Percentiles rank a stretch among this genome's conserved stretches.
phyloP scores from a whole-genome alignment of 2,888 invertebrate species.

The Agrotis segetum region DNA sequence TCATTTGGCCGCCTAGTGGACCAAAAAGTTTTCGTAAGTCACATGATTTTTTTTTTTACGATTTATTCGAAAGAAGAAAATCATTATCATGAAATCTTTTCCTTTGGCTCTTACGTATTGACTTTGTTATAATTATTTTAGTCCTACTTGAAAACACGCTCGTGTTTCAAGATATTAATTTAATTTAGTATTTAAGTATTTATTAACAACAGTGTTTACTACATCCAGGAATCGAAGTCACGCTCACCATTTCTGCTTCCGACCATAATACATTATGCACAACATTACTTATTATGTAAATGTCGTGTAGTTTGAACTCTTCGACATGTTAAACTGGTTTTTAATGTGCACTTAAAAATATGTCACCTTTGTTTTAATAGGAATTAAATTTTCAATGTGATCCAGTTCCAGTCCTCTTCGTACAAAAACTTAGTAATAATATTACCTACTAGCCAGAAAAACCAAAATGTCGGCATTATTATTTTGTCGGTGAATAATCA shows the following conservation, averaged over 20 bases:
- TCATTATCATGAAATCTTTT: no score
- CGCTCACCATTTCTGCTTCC: not conserved
- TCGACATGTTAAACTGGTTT: not conserved
- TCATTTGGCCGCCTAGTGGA: no score
- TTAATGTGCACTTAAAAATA: not conserved
- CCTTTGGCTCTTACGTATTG: no score
- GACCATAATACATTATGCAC: not conserved
- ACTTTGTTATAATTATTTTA: not conserved
- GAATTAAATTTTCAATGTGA: slow-evolving; percentile 2
- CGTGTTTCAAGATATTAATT: no score
- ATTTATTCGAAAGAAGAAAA: no score
- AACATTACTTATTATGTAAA: not conserved
- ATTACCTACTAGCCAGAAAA: no score
- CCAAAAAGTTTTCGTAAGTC: no score
- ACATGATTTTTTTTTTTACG: no score
- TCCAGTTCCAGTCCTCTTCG: not conserved
- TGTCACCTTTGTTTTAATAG: not conserved
- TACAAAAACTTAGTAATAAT: no score
- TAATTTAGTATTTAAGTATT: no score
- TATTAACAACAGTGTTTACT: not conserved
- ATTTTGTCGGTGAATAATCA: no score
- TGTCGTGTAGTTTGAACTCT: not conserved
- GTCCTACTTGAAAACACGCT: not conserved
- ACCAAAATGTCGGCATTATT: no score
- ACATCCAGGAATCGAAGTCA: not conserved